These are phyloP conservation scores for Cenopis cana DNA, from an alignment of 2,888 invertebrate species.

Conservation along the genomic window DNA sequence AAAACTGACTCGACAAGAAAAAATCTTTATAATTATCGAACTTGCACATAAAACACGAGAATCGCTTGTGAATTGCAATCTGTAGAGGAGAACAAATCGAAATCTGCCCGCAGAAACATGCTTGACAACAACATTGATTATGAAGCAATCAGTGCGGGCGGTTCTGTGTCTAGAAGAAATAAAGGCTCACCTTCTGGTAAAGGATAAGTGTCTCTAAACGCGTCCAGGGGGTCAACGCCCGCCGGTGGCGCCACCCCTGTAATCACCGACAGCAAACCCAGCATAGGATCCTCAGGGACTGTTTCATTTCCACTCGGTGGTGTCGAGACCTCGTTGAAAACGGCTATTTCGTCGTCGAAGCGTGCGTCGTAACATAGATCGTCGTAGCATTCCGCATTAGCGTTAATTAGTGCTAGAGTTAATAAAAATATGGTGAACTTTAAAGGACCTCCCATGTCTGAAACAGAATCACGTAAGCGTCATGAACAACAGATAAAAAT, in stretches of 20 bases:
- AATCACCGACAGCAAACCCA: neutral
- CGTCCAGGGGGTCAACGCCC: neutral
- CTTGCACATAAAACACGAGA: no score
- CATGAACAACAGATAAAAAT: neutral
- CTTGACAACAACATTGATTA: no score
- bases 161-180: neutral
- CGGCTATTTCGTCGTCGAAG: neutral
- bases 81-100: no score
- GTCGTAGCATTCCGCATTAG: neutral
- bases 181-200: slow-evolving; percentile 10
- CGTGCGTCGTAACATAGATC: neutral
- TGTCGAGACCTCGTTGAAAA: neutral
- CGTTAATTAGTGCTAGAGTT: neutral
- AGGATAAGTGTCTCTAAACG: slow-evolving; percentile 11
- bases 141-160: no score
- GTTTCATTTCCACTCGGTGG: neutral
- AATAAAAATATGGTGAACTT: neutral
- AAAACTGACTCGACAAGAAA: no score
- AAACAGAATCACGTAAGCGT: neutral
- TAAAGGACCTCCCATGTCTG: neutral
- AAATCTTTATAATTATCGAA: no score
- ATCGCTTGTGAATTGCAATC: no score
- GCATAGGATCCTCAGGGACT: neutral
- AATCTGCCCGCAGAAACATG: no score
- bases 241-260: neutral